These are phyloP conservation scores for Rambutsinella grinnellia DNA, from an alignment of 2,888 invertebrate species.

Conservation along the genomic window DNA sequence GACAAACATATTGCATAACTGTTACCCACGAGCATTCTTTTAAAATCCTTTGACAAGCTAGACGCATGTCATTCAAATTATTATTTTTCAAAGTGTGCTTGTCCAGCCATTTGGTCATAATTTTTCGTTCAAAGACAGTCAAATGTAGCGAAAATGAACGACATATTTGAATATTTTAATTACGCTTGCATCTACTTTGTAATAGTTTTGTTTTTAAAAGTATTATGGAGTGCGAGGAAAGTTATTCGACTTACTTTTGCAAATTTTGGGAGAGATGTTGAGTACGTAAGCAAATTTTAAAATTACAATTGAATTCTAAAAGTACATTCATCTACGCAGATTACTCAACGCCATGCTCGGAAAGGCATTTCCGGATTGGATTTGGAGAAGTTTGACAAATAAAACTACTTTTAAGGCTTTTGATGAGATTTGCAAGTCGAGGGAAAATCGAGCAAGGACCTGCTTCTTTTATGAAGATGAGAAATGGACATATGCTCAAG, in stretches of 20 bases:
- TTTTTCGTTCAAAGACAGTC: too few relatives aligned
- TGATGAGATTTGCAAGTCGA: background rate
- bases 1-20: too few relatives aligned
- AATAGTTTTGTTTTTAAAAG: too few relatives aligned
- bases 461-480: slow-evolving; percentile 36
- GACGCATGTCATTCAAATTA: too few relatives aligned
- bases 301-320: background rate
- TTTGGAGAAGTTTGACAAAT: background rate
- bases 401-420: background rate
- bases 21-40: too few relatives aligned
- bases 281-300: background rate
- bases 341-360: background rate
- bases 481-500: slow-evolving; percentile 38
- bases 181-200: too few relatives aligned
- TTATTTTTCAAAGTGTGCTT: too few relatives aligned
- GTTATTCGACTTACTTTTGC: background rate
- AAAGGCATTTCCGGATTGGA: background rate
- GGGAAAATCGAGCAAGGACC: background rate
- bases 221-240: background rate
- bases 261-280: background rate
- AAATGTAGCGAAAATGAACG: too few relatives aligned
- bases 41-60: too few relatives aligned
- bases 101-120: too few relatives aligned
- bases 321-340: background rate
- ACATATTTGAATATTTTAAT: too few relatives aligned